phyloP scores from a whole-genome alignment of 2,888 invertebrate species.

The Pterostichus madidus region DNA sequence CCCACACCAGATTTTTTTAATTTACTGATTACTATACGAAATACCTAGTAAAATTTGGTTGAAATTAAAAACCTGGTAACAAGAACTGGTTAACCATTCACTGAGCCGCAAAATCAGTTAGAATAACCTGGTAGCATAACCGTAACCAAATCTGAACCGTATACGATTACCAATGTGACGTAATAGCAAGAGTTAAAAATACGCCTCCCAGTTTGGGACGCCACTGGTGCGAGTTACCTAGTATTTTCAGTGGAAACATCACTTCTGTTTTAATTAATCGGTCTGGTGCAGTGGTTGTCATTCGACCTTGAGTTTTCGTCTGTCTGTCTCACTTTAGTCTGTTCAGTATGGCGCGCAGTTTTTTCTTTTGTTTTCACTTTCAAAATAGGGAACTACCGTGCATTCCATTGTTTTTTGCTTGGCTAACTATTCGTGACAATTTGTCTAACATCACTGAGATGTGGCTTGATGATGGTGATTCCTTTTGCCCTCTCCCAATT shows the following conservation, averaged over 20 bases:
- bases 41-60: not conserved
- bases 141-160: not conserved
- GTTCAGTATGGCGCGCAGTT: constrained; percentile 22
- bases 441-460: constrained; percentile 40
- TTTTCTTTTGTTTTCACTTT: constrained; percentile 52
- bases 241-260: constrained; percentile 21
- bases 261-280: constrained; percentile 25
- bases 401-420: constrained; percentile 52
- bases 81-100: not conserved
- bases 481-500: not conserved
- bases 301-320: constrained; percentile 35
- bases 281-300: constrained; percentile 44
- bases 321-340: constrained; percentile 8
- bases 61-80: constrained; percentile 2
- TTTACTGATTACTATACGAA: too few relatives aligned
- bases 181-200: too few relatives aligned
- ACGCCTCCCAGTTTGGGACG: not conserved
- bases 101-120: constrained; percentile 30
- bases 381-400: constrained; percentile 54
- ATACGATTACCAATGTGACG: not conserved
- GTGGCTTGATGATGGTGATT: constrained; percentile 28
- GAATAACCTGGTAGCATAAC: not conserved
- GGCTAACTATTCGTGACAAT: constrained; percentile 44
- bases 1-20: too few relatives aligned
- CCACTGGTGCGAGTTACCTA: not conserved